Conservation (phyloP, 2,113 vertebrate genomes). For the Chiloscyllium plagiosum region DNA sequence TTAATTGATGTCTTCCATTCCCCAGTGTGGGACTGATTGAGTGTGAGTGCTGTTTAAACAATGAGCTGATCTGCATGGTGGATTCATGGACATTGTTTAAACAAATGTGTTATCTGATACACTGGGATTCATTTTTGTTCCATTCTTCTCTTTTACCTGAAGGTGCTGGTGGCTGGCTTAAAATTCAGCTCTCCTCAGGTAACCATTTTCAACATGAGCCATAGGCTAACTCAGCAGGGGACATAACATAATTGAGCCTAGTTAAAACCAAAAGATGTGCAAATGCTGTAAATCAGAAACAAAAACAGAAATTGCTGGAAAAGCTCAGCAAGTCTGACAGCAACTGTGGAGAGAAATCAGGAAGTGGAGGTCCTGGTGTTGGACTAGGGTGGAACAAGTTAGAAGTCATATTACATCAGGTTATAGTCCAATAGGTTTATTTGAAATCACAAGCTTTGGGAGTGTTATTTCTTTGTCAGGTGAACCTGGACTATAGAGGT, state of each 20-base stretch:
- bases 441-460: too few species aligned
- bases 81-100: neutral
- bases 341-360: too few species aligned
- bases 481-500: too few species aligned
- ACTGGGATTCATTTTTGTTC: neutral
- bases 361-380: too few species aligned
- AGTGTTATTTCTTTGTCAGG: too few species aligned
- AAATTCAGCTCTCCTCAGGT: neutral
- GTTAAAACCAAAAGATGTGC: too few species aligned
- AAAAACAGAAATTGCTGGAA: too few species aligned
- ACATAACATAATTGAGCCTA: neutral
- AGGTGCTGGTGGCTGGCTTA: neutral
- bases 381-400: too few species aligned
- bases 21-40: neutral
- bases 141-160: neutral
- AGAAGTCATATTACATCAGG: too few species aligned
- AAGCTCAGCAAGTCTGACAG: too few species aligned
- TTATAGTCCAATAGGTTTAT: too few species aligned
- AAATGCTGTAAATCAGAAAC: too few species aligned
- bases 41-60: neutral
- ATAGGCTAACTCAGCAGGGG: neutral
- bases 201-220: neutral
- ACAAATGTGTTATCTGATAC: neutral
- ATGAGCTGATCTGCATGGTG: neutral
- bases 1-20: neutral